Percentiles rank a stretch among this genome's conserved stretches.
Conservation (phyloP, 2,113 vertebrate genomes). For the Columbina picui region DNA sequence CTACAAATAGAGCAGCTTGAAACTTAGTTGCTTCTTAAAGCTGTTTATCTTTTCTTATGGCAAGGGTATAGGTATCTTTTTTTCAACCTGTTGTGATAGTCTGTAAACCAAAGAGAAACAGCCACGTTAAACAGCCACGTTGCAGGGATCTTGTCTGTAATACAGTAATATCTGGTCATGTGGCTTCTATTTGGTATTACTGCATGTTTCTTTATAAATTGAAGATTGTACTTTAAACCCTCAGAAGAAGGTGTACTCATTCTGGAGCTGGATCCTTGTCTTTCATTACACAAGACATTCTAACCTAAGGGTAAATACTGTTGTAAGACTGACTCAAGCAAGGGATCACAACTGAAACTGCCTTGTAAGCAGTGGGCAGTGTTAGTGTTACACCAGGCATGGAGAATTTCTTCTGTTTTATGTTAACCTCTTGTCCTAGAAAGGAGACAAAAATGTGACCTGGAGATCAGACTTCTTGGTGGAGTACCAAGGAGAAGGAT, state of each 20-base stretch:
- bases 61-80: neutral
- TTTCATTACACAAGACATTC: neutral
- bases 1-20: slow-evolving; percentile 15
- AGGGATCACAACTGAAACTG: neutral
- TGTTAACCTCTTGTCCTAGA: slow-evolving; percentile 71
- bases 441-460: slow-evolving; percentile 80
- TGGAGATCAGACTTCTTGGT: slow-evolving; percentile 95
- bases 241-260: neutral
- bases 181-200: neutral
- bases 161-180: neutral
- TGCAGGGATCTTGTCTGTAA: neutral
- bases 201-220: neutral
- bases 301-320: neutral
- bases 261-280: neutral
- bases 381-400: neutral
- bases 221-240: neutral
- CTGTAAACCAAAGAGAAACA: neutral
- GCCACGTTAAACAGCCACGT: neutral
- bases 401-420: neutral
- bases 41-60: neutral
- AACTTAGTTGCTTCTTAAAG: slow-evolving; percentile 1
- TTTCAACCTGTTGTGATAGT: neutral
- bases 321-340: neutral
- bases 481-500: slow-evolving; percentile 95
- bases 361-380: neutral